Percentiles rank a stretch among this genome's conserved stretches.
These are phyloP conservation scores for Labeo rohita DNA, from an alignment of 2,113 vertebrate species.

Conservation along the genomic window DNA sequence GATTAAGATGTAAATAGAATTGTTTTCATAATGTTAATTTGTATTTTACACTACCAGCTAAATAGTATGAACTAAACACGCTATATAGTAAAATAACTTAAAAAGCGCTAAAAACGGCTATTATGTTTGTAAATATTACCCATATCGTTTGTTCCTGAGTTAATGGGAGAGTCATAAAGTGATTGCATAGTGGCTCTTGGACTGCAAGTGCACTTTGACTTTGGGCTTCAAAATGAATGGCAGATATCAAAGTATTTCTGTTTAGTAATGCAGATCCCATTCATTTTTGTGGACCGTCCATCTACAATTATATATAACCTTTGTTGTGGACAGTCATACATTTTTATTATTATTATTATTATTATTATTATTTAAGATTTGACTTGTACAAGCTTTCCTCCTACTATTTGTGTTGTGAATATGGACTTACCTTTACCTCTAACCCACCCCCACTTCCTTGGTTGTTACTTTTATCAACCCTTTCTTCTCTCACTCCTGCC, in stretches of 20 bases:
- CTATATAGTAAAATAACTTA: constrained; percentile 23
- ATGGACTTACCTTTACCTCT: constrained; percentile 24
- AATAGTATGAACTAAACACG: background rate
- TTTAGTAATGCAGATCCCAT: background rate
- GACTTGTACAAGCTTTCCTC: background rate
- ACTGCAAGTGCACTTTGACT: background rate
- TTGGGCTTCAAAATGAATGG: background rate
- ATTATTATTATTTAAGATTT: background rate
- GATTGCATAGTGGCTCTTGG: background rate
- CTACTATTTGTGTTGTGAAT: background rate
- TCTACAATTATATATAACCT: background rate
- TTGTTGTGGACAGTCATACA: background rate
- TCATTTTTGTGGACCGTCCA: background rate
- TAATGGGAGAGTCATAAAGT: background rate
- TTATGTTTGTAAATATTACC: background rate
- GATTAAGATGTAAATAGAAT: constrained; percentile 41
- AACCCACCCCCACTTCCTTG: background rate
- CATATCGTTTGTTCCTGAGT: background rate
- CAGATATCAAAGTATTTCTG: background rate
- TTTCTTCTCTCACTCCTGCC: constrained; percentile 32
- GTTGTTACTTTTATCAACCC: constrained; percentile 4
- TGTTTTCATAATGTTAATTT: constrained; percentile 16
- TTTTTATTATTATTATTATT: background rate
- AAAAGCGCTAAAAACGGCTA: background rate
- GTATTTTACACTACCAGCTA: constrained; percentile 41